These are phyloP conservation scores for Diceros bicornis DNA, from an alignment of 2,797 vertebrate species.

Conservation along the genomic window DNA sequence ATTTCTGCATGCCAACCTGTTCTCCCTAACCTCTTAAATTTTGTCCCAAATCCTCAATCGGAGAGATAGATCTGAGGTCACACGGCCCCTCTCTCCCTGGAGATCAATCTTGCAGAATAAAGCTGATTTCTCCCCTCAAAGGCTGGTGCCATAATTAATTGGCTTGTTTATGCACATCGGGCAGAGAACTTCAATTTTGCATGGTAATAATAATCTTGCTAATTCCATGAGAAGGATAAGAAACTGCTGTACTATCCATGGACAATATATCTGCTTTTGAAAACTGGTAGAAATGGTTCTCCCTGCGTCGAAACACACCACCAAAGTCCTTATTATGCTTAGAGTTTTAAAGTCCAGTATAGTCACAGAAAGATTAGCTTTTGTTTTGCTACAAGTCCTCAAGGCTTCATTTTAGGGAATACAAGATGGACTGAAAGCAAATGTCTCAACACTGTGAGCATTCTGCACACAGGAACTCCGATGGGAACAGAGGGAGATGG, in stretches of 20 bases:
- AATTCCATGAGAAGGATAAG: neutral
- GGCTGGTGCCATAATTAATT: no score
- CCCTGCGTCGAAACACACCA: neutral
- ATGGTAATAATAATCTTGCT: neutral
- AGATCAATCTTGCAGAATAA: no score
- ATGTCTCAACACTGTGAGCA: neutral
- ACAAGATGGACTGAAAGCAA: neutral
- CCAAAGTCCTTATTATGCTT: neutral
- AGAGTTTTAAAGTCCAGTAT: neutral
- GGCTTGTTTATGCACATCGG: no score
- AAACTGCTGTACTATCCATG: neutral
- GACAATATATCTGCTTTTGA: neutral
- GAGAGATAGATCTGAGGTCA: no score
- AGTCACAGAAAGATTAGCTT: neutral
- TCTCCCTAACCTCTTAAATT: no score
- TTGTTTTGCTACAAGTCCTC: neutral
- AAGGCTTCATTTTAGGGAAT: neutral
- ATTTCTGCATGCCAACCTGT: no score
- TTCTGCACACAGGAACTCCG: neutral
- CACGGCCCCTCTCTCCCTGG: no score
- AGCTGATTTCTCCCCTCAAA: no score
- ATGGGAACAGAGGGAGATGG: neutral
- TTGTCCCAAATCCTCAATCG: no score
- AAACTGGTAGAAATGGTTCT: neutral
- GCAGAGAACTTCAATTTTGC: no score